Evolutionary conservation across 2,888 invertebrate genomes (phyloP).

Genomic region (Drosophila meridiana): DNA sequence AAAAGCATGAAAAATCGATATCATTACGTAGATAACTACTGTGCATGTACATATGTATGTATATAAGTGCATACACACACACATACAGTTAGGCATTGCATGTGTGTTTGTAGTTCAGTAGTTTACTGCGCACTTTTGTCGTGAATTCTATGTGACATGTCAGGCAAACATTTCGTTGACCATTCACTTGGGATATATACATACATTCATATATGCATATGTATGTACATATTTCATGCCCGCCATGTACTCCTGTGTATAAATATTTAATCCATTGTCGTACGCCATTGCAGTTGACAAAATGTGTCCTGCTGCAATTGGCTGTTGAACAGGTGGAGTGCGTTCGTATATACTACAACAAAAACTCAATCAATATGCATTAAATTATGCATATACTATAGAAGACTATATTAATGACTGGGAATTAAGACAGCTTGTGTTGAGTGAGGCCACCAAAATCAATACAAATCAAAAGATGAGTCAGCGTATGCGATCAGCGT

Average conservation of each 20-base stretch:
- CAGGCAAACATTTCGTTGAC: slow-evolving; percentile 48
- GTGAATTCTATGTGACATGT: slow-evolving; percentile 45
- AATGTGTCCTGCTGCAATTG: slow-evolving; percentile 45
- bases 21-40: slow-evolving; percentile 46
- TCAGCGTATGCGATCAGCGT: slow-evolving; percentile 14
- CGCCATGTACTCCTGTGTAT: slow-evolving; percentile 30
- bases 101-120: slow-evolving; percentile 48
- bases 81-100: slow-evolving; percentile 7
- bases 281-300: slow-evolving; percentile 56
- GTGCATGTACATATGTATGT: slow-evolving; percentile 4
- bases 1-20: slow-evolving; percentile 64
- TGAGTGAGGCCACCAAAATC: slow-evolving; percentile 22
- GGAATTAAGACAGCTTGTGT: slow-evolving; percentile 49
- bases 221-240: background rate
- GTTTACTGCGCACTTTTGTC: slow-evolving; percentile 69
- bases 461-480: slow-evolving; percentile 26
- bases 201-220: background rate
- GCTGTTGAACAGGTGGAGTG: slow-evolving; percentile 35
- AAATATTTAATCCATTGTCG: slow-evolving; percentile 52
- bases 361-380: slow-evolving; percentile 56
- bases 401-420: slow-evolving; percentile 36
- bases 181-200: slow-evolving; percentile 32
- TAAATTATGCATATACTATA: slow-evolving; percentile 51
- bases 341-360: slow-evolving; percentile 9
- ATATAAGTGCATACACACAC: background rate